Conservation (phyloP, 2,888 invertebrate genomes). For the Acrobasis suavella region DNA sequence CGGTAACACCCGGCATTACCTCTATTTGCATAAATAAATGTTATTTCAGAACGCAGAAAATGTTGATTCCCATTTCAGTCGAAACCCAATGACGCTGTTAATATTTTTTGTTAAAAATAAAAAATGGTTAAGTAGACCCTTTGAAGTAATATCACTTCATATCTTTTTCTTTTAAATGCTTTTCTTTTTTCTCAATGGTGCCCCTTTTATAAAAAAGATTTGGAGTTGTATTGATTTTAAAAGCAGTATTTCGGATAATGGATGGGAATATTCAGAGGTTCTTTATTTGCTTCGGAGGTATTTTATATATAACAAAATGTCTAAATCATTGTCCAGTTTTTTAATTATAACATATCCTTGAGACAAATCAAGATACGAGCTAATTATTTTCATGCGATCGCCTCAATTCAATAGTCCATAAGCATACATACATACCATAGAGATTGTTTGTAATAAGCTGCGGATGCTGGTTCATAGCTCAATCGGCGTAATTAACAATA, state of each 20-base stretch:
- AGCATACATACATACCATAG: not conserved
- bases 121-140: conserved; percentile 20
- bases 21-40: conserved; percentile 68
- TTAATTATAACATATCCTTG: no score
- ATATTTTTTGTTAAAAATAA: conserved; percentile 30
- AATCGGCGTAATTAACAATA: conserved; percentile 7
- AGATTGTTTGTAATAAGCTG: conserved; percentile 1
- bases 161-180: conserved; percentile 10
- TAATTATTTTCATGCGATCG: not conserved
- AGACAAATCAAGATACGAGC: not conserved
- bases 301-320: no score
- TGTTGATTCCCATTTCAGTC: conserved; percentile 52
- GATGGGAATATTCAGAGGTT: not conserved
- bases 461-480: conserved; percentile 4
- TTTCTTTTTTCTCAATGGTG: conserved; percentile 19
- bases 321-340: no score
- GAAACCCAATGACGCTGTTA: conserved; percentile 37
- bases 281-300: not conserved
- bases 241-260: not conserved
- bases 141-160: conserved; percentile 18
- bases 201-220: conserved; percentile 6
- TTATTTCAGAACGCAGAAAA: conserved; percentile 50
- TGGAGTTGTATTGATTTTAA: not conserved
- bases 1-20: conserved; percentile 64
- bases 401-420: not conserved